Base-by-base conservation (phyloP, 37 sponge, comb jelly and placozoan species). In the Cladorhizidae sp. region DNA sequence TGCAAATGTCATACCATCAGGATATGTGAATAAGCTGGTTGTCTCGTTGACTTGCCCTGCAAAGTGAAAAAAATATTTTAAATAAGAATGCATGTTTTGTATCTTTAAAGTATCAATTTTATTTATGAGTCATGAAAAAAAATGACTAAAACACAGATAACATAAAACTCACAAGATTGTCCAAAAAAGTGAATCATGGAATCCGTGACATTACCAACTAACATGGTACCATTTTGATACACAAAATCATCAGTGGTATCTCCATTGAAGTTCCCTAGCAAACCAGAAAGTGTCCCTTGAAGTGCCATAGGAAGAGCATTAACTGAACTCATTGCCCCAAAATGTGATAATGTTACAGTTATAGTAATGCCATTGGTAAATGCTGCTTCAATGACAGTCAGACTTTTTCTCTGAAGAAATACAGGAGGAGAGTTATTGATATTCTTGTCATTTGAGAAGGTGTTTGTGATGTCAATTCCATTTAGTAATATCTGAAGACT, bases 221-320 rank as follows among this genome's bases (percentile, higher is more conserved):
- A n/a, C n/a, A n/a, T n/a, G n/a, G n/a, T n/a, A n/a, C n/a, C n/a
- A n/a, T n/a, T n/a, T n/a, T n/a, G n/a, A n/a, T n/a, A n/a, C n/a
- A n/a, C n/a, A n/a, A n/a, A n/a, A n/a, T n/a, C n/a, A n/a, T n/a
- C n/a, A n/a, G 67, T 28, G 3, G 2, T 51, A 59, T 87, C 59
- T 26, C 77, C 90, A 75, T 93, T 87, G 68, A 70, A 90, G 68
- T 89, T 83, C 22, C 94, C 94, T 21, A 93, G 40, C 21, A 93
- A 67, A 18, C 94, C 94, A n/a, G 70, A 50, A 23, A 88, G 87
- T 29, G 42, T 49, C 11, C 77, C 76, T 33, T 18, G 69, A 43
- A 84, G 80, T 26, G 62, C 52, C 32, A 54, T 35, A 28, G 88
- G 88, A 17, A 86, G 56, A 55, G 54, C 49, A 18, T 72, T 3